Conservation (phyloP, 2,888 invertebrate species). For the Cylloceria caligata region DNA sequence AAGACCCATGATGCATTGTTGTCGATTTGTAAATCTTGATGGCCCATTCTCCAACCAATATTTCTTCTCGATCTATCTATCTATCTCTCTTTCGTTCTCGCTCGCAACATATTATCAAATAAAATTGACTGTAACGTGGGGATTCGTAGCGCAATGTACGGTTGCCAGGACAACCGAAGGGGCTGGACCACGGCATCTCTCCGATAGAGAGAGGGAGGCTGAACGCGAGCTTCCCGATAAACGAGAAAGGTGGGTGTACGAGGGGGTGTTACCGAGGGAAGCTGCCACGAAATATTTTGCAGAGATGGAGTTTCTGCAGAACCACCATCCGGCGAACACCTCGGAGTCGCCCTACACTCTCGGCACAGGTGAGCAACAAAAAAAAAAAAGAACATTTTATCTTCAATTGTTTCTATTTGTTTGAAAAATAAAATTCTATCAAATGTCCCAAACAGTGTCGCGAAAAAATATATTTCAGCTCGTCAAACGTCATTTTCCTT, state of each 20-base stretch:
- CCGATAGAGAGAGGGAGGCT: constrained; percentile 72
- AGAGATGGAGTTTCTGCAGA: constrained; percentile 85
- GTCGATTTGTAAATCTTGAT: not conserved
- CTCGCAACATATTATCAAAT: constrained; percentile 63
- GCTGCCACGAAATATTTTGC: constrained; percentile 80
- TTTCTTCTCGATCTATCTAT: not conserved
- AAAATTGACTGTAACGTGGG: constrained; percentile 69
- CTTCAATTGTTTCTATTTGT: constrained; percentile 11
- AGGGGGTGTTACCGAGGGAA: constrained; percentile 82
- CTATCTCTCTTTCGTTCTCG: not conserved
- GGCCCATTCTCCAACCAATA: not conserved
- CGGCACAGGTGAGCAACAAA: constrained; percentile 78
- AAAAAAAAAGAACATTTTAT: constrained; percentile 4
- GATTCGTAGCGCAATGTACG: constrained; percentile 73
- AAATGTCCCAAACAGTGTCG: not conserved
- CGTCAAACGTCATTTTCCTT: no score
- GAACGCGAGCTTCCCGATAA: constrained; percentile 56
- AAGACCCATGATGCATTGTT: not conserved
- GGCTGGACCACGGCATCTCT: constrained; percentile 82
- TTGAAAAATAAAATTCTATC: not conserved
- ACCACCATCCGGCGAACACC: constrained; percentile 84
- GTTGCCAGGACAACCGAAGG: constrained; percentile 83
- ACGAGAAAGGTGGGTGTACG: constrained; percentile 73
- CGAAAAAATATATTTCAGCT: not conserved
- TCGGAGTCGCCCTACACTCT: constrained; percentile 83